Percentiles rank a stretch among this genome's conserved stretches.
These are phyloP conservation scores for Ceyx cyanopectus DNA, from an alignment of 2,113 vertebrate genomes.

Conservation along the genomic window DNA sequence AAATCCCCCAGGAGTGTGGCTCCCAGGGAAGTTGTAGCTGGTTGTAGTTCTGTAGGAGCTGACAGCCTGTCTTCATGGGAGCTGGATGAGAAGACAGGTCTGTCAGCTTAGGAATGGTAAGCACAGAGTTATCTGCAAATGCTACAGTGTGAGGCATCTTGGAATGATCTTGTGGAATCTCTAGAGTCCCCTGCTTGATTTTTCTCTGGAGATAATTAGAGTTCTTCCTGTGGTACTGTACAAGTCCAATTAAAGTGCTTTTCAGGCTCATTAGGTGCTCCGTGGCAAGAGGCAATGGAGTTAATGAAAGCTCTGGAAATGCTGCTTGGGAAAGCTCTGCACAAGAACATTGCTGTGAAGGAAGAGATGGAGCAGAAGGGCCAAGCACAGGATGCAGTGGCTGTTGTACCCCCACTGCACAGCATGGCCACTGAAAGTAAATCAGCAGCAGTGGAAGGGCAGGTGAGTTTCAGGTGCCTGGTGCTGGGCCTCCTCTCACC, in stretches of 20 bases:
- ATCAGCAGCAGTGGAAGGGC: background rate
- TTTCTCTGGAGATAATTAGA: background rate
- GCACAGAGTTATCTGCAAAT: background rate
- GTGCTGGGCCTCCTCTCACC: too few species aligned
- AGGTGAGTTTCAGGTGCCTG: constrained; percentile 8
- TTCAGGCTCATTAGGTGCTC: background rate
- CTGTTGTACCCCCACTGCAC: background rate
- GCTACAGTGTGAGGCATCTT: background rate
- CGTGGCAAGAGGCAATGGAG: constrained; percentile 40
- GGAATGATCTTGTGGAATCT: background rate
- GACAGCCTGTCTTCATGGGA: background rate
- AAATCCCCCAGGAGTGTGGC: accelerated
- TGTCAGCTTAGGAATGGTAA: background rate
- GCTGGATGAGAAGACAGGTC: background rate
- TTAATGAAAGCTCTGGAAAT: constrained; percentile 52
- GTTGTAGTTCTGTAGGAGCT: background rate
- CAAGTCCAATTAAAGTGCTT: background rate
- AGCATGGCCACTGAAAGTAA: background rate
- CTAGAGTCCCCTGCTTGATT: background rate
- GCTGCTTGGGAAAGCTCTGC: background rate
- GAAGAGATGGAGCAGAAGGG: background rate
- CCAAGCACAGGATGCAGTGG: background rate
- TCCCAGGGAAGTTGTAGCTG: background rate
- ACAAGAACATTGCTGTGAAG: background rate
- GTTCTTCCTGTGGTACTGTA: background rate